These are phyloP conservation scores for Aelia acuminata DNA, from an alignment of 2,888 invertebrate species.

Conservation along the genomic window DNA sequence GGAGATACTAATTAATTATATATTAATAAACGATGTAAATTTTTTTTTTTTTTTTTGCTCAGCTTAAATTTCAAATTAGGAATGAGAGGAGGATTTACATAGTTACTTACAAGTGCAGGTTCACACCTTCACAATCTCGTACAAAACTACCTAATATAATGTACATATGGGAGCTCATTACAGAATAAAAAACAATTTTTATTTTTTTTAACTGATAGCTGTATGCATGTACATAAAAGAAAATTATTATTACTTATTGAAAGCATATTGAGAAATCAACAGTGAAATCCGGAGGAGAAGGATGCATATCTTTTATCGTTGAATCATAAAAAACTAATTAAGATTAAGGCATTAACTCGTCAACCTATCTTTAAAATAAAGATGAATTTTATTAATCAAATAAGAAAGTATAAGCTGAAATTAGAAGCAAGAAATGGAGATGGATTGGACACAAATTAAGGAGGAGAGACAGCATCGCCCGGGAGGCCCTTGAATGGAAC, in stretches of 20 bases:
- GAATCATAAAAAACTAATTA: too few relatives aligned
- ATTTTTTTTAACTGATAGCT: not conserved
- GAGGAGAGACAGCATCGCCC: too few relatives aligned
- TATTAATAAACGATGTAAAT: not conserved
- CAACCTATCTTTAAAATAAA: too few relatives aligned
- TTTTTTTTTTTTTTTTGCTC: not conserved
- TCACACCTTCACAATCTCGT: not conserved
- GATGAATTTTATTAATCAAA: too few relatives aligned
- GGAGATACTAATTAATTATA: not conserved
- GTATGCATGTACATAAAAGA: not conserved
- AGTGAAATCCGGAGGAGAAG: not conserved
- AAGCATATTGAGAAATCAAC: too few relatives aligned
- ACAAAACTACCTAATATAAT: not conserved
- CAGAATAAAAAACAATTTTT: not conserved
- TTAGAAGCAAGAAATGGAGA: too few relatives aligned
- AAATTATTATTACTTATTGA: too few relatives aligned
- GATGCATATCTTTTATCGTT: not conserved
- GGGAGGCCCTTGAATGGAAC: too few relatives aligned
- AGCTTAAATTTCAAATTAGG: not conserved
- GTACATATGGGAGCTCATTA: not conserved
- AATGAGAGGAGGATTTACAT: constrained; percentile 13
- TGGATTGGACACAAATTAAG: too few relatives aligned
- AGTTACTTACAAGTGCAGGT: not conserved
- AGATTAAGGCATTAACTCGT: too few relatives aligned
- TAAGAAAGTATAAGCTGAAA: too few relatives aligned